These are phyloP conservation scores for Melinaea marsaeus DNA, from an alignment of 2,888 invertebrate species.

Conservation along the genomic window DNA sequence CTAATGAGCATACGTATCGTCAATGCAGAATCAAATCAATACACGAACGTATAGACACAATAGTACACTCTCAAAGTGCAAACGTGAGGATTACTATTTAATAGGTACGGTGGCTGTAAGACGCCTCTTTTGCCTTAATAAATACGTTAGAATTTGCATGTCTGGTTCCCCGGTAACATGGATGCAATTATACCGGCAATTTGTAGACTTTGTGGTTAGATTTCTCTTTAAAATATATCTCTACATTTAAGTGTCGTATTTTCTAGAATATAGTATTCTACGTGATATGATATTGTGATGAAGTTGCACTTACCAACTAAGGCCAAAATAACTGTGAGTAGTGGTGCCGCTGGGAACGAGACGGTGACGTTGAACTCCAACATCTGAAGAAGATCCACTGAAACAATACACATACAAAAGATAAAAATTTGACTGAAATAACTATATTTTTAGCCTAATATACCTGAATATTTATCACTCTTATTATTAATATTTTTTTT, in stretches of 20 bases:
- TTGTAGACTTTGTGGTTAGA: constrained; percentile 12
- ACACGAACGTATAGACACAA: constrained; percentile 17
- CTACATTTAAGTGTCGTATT: not conserved
- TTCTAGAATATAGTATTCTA: not conserved
- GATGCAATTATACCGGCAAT: constrained; percentile 13
- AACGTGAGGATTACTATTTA: constrained; percentile 17
- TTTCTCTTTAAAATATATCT: not conserved
- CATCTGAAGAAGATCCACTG: constrained; percentile 99
- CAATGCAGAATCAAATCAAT: not conserved
- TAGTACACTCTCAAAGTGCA: constrained; percentile 24
- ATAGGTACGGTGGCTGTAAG: constrained; percentile 1
- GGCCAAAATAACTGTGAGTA: constrained; percentile 97
- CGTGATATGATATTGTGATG: constrained; percentile 2
- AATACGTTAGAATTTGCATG: constrained; percentile 27
- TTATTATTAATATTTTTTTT: too few species aligned
- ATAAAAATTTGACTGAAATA: constrained; percentile 3
- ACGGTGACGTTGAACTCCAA: constrained; percentile 96
- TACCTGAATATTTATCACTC: too few species aligned
- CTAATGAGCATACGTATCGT: not conserved
- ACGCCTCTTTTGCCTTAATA: constrained; percentile 20
- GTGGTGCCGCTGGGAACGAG: constrained; percentile 96
- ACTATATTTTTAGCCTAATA: too few species aligned
- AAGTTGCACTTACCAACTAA: constrained; percentile 91
- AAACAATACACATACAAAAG: constrained; percentile 55
- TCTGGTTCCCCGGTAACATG: constrained; percentile 16